These are phyloP conservation scores for Spheniscus humboldti DNA, from an alignment of 2,797 vertebrate species.

Conservation along the genomic window DNA sequence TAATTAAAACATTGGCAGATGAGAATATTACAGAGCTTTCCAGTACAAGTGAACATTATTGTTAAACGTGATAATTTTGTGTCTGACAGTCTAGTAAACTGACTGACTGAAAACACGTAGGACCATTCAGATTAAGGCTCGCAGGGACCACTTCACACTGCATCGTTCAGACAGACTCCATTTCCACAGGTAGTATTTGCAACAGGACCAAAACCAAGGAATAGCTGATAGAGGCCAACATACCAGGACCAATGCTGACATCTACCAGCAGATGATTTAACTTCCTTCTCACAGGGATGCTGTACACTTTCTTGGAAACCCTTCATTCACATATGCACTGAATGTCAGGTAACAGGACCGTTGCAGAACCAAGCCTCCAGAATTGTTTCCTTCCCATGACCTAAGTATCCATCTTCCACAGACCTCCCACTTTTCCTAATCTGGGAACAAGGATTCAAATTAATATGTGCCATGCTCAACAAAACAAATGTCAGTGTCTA, in stretches of 20 bases:
- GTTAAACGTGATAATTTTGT: constrained; percentile 56
- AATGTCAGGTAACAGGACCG: not conserved
- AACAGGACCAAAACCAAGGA: not conserved
- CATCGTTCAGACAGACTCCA: not conserved
- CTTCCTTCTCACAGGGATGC: not conserved
- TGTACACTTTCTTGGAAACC: not conserved
- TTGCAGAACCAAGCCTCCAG: not conserved
- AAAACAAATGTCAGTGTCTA: not conserved
- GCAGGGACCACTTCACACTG: not conserved
- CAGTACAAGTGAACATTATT: constrained; percentile 47
- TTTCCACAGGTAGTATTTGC: not conserved
- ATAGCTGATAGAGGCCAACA: not conserved
- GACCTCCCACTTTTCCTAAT: not conserved
- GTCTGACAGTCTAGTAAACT: constrained; percentile 34
- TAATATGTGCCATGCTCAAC: not conserved
- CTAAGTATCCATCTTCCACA: not conserved
- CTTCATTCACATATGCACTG: not conserved
- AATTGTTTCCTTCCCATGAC: not conserved
- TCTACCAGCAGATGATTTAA: not conserved
- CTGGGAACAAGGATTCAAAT: not conserved
- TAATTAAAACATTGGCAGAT: constrained; percentile 75
- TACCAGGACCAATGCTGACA: not conserved
- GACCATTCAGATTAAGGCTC: not conserved
- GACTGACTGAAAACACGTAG: constrained; percentile 11
- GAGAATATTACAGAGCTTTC: constrained; percentile 69